A percentile compares a stretch with the other conserved stretches of the same genome.
Evolutionary conservation across 2,888 invertebrate species (phyloP).

Genomic region (Holacanthella duospinosa): DNA sequence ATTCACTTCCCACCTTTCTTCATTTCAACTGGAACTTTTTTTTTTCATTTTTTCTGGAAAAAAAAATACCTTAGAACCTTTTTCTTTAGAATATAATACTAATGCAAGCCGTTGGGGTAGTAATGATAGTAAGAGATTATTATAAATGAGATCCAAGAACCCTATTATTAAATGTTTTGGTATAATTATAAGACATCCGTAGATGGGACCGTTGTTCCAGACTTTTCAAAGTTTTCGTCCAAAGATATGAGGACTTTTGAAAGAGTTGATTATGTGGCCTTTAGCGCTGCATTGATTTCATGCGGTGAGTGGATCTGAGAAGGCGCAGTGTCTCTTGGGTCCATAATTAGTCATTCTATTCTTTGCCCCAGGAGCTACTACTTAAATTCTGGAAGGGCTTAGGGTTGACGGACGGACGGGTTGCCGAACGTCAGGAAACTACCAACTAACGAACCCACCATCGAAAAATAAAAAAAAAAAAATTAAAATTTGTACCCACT

Average conservation of each 20-base stretch:
- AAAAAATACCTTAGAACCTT: not conserved
- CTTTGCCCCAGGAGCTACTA: not conserved
- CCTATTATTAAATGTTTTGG: slow-evolving; percentile 21
- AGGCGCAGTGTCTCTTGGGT: not conserved
- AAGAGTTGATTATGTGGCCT: not conserved
- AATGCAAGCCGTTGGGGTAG: not conserved
- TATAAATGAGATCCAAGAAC: slow-evolving; percentile 11
- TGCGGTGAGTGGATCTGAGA: not conserved
- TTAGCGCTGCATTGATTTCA: not conserved
- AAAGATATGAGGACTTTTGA: not conserved
- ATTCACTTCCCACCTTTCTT: slow-evolving; percentile 10
- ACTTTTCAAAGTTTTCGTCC: no score
- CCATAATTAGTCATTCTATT: not conserved
- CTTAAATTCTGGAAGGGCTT: no score
- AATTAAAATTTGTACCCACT: no score
- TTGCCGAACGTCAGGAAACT: no score
- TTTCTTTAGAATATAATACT: not conserved
- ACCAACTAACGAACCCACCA: no score
- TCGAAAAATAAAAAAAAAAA: no score
- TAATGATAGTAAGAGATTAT: not conserved
- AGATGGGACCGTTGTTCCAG: not conserved
- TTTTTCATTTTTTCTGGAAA: not conserved
- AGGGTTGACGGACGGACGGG: no score
- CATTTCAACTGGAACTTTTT: not conserved
- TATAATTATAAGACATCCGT: slow-evolving; percentile 15